Percentiles rank a stretch among this genome's conserved stretches.
These are phyloP conservation scores for Dicentrarchus labrax DNA, from an alignment of 2,113 vertebrate genomes.

Conservation along the genomic window DNA sequence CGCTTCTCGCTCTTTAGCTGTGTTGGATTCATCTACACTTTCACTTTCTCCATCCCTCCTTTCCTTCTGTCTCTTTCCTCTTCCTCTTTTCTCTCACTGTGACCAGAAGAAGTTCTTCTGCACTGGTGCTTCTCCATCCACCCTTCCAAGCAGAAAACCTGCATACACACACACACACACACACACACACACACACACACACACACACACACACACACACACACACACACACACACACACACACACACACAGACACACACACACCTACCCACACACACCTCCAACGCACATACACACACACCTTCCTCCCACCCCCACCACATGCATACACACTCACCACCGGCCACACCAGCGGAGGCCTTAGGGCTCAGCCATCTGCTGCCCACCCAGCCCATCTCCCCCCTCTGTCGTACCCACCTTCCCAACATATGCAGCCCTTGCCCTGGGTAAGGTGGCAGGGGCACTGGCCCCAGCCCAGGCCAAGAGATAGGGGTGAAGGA, in stretches of 20 bases:
- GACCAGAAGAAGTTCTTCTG: slow-evolving; percentile 81
- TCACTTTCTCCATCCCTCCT: slow-evolving; percentile 9
- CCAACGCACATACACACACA: slow-evolving; percentile 36
- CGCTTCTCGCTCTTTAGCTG: neutral
- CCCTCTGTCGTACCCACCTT: slow-evolving; percentile 70
- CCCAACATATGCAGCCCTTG: slow-evolving; percentile 83
- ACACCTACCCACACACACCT: slow-evolving; percentile 49
- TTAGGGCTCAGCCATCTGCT: slow-evolving; percentile 81
- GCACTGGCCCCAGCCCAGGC: slow-evolving; percentile 70
- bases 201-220: slow-evolving; percentile 48
- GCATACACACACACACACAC: slow-evolving; percentile 22
- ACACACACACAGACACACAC: slow-evolving; percentile 29
- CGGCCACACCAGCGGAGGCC: slow-evolving; percentile 75
- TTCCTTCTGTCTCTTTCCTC: slow-evolving; percentile 10
- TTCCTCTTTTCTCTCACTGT: slow-evolving; percentile 41
- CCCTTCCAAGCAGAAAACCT: slow-evolving; percentile 77
- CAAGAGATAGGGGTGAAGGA: slow-evolving; percentile 73
- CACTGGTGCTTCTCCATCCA: slow-evolving; percentile 74
- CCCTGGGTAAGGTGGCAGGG: slow-evolving; percentile 82
- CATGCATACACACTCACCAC: slow-evolving; percentile 58
- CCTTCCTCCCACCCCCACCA: slow-evolving; percentile 50
- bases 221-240: slow-evolving; percentile 38
- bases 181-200: slow-evolving; percentile 15
- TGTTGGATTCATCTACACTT: neutral
- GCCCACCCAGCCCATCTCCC: slow-evolving; percentile 64